Conservation (phyloP, 2,113 vertebrate species). For the Ahaetulla prasina region DNA sequence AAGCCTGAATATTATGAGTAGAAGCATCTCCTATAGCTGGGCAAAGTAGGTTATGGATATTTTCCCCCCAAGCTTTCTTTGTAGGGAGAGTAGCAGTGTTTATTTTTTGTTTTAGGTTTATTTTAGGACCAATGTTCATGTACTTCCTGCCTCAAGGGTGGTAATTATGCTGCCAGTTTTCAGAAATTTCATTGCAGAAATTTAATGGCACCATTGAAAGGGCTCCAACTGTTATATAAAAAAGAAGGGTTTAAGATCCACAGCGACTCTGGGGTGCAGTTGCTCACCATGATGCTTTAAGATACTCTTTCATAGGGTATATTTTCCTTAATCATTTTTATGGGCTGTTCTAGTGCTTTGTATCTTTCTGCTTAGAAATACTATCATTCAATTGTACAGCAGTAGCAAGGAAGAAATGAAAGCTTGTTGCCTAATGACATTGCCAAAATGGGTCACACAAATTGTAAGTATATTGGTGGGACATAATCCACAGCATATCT, state of each 20-base stretch:
- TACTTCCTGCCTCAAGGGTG: background rate
- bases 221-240: background rate
- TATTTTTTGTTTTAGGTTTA: background rate
- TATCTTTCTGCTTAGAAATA: background rate
- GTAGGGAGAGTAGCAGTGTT: background rate
- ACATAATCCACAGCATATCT: background rate
- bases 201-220: background rate
- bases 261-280: background rate
- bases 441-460: background rate
- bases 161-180: background rate
- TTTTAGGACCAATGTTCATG: background rate
- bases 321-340: background rate
- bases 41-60: background rate
- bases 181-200: background rate
- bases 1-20: background rate
- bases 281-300: background rate
- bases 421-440: background rate
- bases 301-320: background rate
- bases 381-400: background rate
- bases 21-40: background rate
- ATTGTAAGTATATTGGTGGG: background rate
- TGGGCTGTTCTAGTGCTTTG: background rate
- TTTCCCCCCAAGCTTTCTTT: background rate
- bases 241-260: background rate
- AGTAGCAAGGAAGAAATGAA: background rate